phyloP scores from a whole-genome alignment of 2,797 vertebrate species.

The Falco peregrinus region DNA sequence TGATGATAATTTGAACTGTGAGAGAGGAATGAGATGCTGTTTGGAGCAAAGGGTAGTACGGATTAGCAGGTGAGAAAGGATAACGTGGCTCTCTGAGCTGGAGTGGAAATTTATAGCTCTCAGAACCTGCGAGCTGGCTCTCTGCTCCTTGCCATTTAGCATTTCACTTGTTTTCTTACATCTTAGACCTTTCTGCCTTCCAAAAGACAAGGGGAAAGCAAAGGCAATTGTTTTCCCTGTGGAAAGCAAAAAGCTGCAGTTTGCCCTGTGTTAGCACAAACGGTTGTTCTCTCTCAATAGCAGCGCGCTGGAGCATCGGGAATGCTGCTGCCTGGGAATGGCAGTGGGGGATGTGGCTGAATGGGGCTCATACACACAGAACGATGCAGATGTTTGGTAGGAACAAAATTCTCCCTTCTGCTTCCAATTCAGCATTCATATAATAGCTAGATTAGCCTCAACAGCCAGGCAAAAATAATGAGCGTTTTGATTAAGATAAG shows the following conservation, averaged over 20 bases:
- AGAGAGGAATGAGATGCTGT: background rate
- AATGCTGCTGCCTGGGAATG: background rate
- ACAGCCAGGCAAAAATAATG: conserved; percentile 60
- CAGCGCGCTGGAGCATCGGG: background rate
- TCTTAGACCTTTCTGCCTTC: background rate
- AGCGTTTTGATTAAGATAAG: conserved; percentile 64
- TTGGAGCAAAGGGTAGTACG: background rate
- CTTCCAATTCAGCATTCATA: conserved; percentile 42
- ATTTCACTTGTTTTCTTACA: background rate
- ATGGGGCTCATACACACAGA: background rate
- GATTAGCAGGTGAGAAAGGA: background rate
- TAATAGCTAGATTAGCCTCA: conserved; percentile 61
- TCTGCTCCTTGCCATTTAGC: background rate
- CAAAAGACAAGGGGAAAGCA: background rate
- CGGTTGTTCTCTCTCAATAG: rapidly evolving
- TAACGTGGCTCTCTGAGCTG: background rate
- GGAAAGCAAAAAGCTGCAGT: background rate
- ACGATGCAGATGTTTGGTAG: conserved; percentile 11
- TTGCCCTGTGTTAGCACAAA: background rate
- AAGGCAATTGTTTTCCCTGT: background rate
- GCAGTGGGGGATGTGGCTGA: background rate
- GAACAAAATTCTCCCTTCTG: background rate
- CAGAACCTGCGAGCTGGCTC: background rate
- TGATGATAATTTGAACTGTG: background rate
- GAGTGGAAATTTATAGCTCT: background rate